These are phyloP conservation scores for Enteromius argenteus DNA, from an alignment of 2,797 vertebrate genomes.

Conservation along the genomic window DNA sequence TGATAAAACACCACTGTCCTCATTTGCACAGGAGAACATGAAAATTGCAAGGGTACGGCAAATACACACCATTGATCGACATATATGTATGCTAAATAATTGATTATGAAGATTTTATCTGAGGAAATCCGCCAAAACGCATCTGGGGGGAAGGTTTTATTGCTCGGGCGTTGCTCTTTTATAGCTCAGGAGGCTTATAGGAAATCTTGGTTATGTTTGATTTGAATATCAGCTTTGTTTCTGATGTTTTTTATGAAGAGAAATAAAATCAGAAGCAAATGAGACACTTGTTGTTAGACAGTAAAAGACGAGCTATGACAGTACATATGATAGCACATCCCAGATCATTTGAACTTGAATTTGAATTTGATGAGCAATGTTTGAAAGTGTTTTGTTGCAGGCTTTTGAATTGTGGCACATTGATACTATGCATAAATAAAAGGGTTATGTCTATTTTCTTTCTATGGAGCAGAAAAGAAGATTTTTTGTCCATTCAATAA, in stretches of 20 bases:
- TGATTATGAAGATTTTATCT: slow-evolving; percentile 33
- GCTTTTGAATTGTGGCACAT: neutral
- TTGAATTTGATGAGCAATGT: neutral
- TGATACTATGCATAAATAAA: neutral
- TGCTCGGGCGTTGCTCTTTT: slow-evolving; percentile 16
- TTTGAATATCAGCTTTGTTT: slow-evolving; percentile 21
- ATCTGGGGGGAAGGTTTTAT: neutral
- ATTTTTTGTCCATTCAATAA: neutral
- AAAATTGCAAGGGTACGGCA: slow-evolving; percentile 17
- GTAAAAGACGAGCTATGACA: neutral
- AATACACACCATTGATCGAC: slow-evolving; percentile 30
- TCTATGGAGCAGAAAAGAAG: neutral
- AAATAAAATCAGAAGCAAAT: neutral
- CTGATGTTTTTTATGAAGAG: neutral
- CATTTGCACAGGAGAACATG: slow-evolving; percentile 42
- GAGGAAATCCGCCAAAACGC: slow-evolving; percentile 8
- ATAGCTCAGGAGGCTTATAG: slow-evolving; percentile 17
- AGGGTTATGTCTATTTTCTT: neutral
- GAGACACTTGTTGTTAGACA: neutral
- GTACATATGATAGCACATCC: neutral
- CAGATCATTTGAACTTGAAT: neutral
- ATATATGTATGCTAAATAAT: slow-evolving; percentile 36
- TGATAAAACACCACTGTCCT: slow-evolving; percentile 41
- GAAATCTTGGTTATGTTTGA: slow-evolving; percentile 11
- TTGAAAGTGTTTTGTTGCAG: neutral